Evolutionary conservation across 2,888 invertebrate genomes (phyloP), one percentile per base, ranked within the genome.

Genomic region (Silvanus unidentatus): DNA sequence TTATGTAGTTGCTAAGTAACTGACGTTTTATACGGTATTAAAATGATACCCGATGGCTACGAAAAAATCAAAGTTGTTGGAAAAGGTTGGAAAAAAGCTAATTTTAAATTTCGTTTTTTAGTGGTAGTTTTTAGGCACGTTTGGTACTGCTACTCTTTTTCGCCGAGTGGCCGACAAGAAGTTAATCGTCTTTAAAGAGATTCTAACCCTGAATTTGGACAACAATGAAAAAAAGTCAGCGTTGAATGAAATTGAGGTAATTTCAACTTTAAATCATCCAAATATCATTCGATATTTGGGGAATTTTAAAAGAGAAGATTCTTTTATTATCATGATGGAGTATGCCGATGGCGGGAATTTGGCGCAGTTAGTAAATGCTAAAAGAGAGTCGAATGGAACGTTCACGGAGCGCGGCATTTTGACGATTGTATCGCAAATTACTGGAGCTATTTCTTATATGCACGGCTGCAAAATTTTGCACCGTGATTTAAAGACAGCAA

Each of bases 311-410:
- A 78, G 79, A 57, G 82, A 85, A 54, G 83, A 83, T 8, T 75
- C 79, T 2, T 67, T 86, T 15, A 77, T 84, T 65, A 86, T 86
- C 49, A 84, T 87, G 68, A 87, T 87, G 85, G 86, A 87, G 63
- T 88, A 84, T 64, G 86, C 86, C 2, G 84, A 86, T 64, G 83
- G 82, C 12, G 86, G 86, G 8, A 86, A 83, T 2, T 65, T 87
- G 48, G 77, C 82, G 0, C 82, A 85, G 58, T 76, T 78, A 50
- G 74, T 87, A 34, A 68, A 76, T 16, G 71, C 74, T 34, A 74
- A 77, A 16, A 72, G 75, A 27, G 55, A 60, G 39, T 55, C 55
- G 29, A 55, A 57, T 44, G 51, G 64, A 62, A 64, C 75, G 5
- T 69, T 86, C 43, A 75, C 78, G 1, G 86, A 87, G 64, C 71